phyloP scores from a whole-genome alignment of 2,888 invertebrate species.

The Tetheella fluctuosa region DNA sequence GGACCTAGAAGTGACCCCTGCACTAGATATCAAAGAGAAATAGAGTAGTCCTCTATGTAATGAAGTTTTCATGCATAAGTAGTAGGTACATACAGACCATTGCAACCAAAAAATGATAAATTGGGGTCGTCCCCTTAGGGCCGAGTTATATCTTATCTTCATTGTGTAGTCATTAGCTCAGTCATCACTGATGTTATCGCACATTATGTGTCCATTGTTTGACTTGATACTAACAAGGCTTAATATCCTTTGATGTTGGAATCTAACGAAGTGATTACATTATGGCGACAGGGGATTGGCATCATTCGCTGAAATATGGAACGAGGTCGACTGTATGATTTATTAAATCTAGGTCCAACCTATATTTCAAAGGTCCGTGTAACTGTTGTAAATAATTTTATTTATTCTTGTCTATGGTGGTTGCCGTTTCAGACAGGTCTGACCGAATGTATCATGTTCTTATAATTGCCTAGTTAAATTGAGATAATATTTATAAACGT shows the following conservation, averaged over 20 bases:
- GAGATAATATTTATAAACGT: background rate
- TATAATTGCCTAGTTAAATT: background rate
- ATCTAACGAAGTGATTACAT: constrained; percentile 34
- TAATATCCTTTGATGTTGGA: constrained; percentile 26
- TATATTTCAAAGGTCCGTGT: background rate
- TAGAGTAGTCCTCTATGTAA: background rate
- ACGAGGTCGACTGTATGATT: background rate
- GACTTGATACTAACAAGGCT: constrained; percentile 35
- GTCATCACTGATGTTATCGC: constrained; percentile 42
- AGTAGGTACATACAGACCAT: background rate
- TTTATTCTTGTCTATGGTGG: background rate
- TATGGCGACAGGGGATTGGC: constrained; percentile 10
- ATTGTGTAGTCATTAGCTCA: constrained; percentile 36
- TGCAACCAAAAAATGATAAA: too few relatives aligned
- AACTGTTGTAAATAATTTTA: background rate
- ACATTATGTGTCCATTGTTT: constrained; percentile 38
- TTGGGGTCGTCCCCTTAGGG: constrained; percentile 1
- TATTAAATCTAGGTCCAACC: background rate
- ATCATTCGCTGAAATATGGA: background rate
- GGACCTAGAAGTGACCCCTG: background rate
- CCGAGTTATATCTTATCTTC: constrained; percentile 9
- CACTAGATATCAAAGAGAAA: background rate
- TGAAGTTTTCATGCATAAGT: background rate
- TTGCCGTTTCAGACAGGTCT: background rate
- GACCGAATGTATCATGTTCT: background rate